These are phyloP conservation scores for Leuciscus idus DNA, from an alignment of 2,113 vertebrate genomes.

Conservation along the genomic window DNA sequence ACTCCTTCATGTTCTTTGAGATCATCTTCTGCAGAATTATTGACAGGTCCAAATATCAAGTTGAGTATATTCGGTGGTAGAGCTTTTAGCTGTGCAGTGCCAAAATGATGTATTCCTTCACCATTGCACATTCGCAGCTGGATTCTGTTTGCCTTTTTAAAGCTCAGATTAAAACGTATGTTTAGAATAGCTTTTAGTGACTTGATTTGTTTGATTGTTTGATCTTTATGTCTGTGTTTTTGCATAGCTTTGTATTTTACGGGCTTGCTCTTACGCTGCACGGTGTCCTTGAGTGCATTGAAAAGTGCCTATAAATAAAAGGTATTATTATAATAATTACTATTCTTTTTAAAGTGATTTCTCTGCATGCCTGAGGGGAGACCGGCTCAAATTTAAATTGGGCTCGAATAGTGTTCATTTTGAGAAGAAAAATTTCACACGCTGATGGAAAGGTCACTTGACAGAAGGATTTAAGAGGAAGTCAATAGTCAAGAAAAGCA, in stretches of 20 bases:
- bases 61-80: no score
- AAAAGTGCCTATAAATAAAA: background rate
- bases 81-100: no score
- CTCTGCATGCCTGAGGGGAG: no score
- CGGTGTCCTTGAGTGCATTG: background rate
- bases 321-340: background rate
- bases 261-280: background rate
- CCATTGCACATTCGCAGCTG: background rate
- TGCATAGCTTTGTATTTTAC: background rate
- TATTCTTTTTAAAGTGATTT: no score
- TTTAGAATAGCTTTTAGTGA: background rate
- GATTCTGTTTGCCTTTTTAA: background rate
- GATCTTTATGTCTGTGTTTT: background rate
- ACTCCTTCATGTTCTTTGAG: no score
- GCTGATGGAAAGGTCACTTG: no score
- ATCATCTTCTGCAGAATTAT: no score
- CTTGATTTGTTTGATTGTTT: background rate
- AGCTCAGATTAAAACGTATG: background rate
- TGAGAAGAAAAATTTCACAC: no score
- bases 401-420: no score
- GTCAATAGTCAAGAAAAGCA: background rate
- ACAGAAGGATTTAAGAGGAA: no score
- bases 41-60: no score
- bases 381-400: no score
- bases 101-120: background rate